Base-by-base conservation (phyloP, 2,888 invertebrate genomes). In the Adineta ricciae region DNA sequence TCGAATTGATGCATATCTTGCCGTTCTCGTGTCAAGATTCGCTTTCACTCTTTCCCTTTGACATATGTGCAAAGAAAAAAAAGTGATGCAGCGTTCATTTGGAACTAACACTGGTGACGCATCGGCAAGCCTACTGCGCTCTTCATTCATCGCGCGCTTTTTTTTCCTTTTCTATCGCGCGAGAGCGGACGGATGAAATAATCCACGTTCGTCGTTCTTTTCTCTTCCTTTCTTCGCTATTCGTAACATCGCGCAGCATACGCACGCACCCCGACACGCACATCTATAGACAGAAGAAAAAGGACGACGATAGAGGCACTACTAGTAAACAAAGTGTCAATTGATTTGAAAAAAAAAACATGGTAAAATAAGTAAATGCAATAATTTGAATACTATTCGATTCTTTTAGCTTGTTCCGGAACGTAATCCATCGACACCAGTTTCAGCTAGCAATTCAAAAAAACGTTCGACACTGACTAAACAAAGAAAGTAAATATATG, bases 351-450 rank as follows among this genome's bases (percentile, higher is more conserved):
- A 46, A 46, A 32, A 64, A 64, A 64, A 36, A 32, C 19, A 64
- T 64, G 64, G 64, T 64, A 64, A 52, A 3, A 52, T 21, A 52
- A 52, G 21, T 56, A 27, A 64, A 36, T 32, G 16, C 19, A 1
- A 32, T 32, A 11, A 9, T 27, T 52, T 21, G 5, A 36, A 32
- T 36, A 5, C 16, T 64, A 36, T 36, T 36, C 1, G 1, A 64
- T 41, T 41, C 21, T 78, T 78, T 78, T 78, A 78, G 78, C 78
- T 78, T 41, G 78, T 78, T 36, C 78, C 78, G 24, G 78, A 78
- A 41, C 78, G 78, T 41, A 78, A 78, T 41, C 14, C 78, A 41
- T n/a, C 78, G 14, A 78, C 78, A 41, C 38, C 78, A 36, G n/a
- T 41, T 16, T 24, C 78, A n/a, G 21, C 78, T 11, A 41, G 24